These are phyloP conservation scores for Phasianus colchicus DNA, from an alignment of 2,113 vertebrate species.

Conservation along the genomic window DNA sequence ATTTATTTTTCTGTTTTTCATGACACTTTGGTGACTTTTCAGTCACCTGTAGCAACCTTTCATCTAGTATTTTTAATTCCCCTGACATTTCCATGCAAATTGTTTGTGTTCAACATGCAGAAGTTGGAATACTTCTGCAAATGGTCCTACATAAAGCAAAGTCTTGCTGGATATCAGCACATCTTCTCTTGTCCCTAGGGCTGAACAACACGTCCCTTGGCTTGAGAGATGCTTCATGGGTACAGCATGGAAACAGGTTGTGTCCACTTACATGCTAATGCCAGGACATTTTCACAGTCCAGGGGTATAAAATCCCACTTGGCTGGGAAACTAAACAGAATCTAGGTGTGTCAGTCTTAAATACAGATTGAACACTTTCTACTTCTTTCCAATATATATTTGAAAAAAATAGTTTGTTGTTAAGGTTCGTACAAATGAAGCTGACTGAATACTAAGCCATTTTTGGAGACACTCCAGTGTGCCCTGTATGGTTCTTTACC, in stretches of 20 bases:
- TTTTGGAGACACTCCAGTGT: neutral
- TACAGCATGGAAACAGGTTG: accelerated
- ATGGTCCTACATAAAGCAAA: neutral
- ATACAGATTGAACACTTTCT: neutral
- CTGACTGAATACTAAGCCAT: neutral
- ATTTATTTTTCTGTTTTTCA: neutral
- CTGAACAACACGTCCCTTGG: neutral
- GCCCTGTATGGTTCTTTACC: neutral
- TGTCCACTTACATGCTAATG: neutral
- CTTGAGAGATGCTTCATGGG: neutral
- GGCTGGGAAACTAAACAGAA: neutral
- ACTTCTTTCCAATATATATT: neutral
- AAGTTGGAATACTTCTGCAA: neutral
- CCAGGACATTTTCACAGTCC: neutral
- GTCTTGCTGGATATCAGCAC: neutral
- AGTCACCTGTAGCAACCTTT: neutral
- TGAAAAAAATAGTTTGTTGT: neutral
- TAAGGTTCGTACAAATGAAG: neutral
- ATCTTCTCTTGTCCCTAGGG: neutral
- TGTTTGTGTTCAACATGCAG: neutral
- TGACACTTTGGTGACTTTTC: neutral
- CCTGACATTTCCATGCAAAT: neutral
- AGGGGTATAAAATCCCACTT: neutral
- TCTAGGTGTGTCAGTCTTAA: neutral
- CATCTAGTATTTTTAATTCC: neutral